These are phyloP conservation scores for Tetrapedia diversipes DNA, from an alignment of 2,888 invertebrate genomes.

Conservation along the genomic window DNA sequence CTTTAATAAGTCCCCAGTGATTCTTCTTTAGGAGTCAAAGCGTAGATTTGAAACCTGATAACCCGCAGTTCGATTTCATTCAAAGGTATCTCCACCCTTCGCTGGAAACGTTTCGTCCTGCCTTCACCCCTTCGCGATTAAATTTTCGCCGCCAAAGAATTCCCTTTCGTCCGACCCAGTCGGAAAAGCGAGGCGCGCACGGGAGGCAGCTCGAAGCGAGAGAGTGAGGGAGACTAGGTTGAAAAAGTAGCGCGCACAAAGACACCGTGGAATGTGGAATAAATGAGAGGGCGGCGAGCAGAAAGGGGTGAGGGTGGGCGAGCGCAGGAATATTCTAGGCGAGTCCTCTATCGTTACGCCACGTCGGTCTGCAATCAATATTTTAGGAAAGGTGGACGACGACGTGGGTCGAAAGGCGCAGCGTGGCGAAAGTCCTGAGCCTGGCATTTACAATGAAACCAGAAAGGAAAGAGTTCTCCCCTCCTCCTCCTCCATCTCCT, in stretches of 20 bases:
- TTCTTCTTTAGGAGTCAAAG: too few relatives aligned
- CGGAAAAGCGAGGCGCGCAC: background rate
- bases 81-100: background rate
- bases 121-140: constrained; percentile 14
- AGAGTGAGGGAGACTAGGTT: background rate
- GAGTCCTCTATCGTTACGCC: constrained; percentile 73
- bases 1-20: too few relatives aligned
- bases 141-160: constrained; percentile 30
- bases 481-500: constrained; percentile 59
- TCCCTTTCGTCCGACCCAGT: background rate
- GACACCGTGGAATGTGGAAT: constrained; percentile 45
- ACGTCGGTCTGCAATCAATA: constrained; percentile 78
- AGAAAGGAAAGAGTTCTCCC: constrained; percentile 71
- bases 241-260: constrained; percentile 25
- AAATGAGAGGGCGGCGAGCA: constrained; percentile 8
- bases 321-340: constrained; percentile 63
- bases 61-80: background rate
- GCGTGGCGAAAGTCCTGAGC: constrained; percentile 66
- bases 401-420: constrained; percentile 58
- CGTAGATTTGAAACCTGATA: too few relatives aligned
- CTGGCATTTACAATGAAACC: constrained; percentile 77
- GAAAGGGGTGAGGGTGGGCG: background rate
- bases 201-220: background rate
- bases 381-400: constrained; percentile 76
- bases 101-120: too few relatives aligned